A percentile compares a stretch with the other conserved stretches of the same genome.
Evolutionary conservation across 2,797 vertebrate genomes (phyloP).

Genomic region (Neosilurus hyrtlii): DNA sequence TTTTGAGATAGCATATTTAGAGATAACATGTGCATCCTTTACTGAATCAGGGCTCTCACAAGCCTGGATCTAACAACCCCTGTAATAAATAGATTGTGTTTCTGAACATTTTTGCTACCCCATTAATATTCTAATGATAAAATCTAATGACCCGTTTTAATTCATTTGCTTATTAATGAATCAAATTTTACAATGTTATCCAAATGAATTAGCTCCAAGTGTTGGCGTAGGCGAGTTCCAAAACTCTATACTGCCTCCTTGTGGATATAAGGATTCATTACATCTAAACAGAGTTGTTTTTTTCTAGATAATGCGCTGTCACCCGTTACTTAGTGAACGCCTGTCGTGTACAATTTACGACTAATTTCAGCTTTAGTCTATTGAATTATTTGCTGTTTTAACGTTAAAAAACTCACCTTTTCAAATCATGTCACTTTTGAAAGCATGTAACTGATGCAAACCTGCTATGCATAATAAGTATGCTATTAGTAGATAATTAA

Average conservation of each 20-base stretch:
- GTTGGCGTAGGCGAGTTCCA: not conserved
- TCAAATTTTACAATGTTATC: not conserved
- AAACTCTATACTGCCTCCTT: conserved; percentile 39
- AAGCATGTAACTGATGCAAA: not conserved
- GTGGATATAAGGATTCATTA: conserved; percentile 16
- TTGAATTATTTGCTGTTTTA: not conserved
- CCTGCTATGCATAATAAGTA: not conserved
- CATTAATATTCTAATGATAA: not conserved
- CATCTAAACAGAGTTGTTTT: not conserved
- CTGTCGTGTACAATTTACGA: not conserved
- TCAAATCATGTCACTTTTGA: no score
- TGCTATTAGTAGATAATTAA: not conserved
- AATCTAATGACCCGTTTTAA: not conserved
- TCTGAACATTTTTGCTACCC: not conserved
- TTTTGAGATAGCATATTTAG: no score
- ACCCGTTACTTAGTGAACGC: no score
- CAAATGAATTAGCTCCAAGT: not conserved
- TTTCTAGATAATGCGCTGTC: no score
- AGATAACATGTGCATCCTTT: no score
- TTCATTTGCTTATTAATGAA: not conserved
- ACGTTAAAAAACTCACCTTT: not conserved
- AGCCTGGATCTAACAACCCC: not conserved
- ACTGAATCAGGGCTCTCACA: not conserved
- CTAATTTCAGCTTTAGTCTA: not conserved
- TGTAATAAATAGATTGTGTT: not conserved